A percentile compares a stretch with the other conserved stretches of the same genome.
phyloP scores from a whole-genome alignment of 2,797 vertebrate genomes.

The Sebastes hopkinsi region DNA sequence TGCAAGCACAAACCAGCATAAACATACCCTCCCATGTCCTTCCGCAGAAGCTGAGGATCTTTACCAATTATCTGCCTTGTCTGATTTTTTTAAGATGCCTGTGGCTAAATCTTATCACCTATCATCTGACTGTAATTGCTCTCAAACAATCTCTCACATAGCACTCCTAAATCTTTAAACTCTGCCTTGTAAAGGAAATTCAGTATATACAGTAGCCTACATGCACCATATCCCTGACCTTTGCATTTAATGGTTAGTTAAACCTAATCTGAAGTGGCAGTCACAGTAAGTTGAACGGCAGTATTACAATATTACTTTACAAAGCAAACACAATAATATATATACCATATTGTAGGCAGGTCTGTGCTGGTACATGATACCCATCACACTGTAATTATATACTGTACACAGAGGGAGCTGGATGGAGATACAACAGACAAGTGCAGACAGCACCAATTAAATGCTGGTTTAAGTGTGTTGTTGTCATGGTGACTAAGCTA shows the following conservation, averaged over 20 bases:
- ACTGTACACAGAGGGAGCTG: slow-evolving; percentile 52
- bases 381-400: slow-evolving; percentile 69
- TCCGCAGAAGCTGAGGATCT: not conserved
- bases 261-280: not conserved
- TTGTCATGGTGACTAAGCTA: slow-evolving; percentile 82
- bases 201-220: not conserved
- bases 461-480: slow-evolving; percentile 76
- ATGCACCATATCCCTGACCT: not conserved
- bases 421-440: slow-evolving; percentile 71
- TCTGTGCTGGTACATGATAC: slow-evolving; percentile 45
- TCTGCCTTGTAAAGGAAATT: not conserved
- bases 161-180: not conserved
- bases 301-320: slow-evolving; percentile 26
- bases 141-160: not conserved
- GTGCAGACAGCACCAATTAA: slow-evolving; percentile 75
- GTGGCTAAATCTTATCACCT: not conserved
- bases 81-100: slow-evolving; percentile 7
- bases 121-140: not conserved
- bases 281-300: not conserved
- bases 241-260: not conserved
- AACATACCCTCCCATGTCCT: not conserved
- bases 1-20: not conserved
- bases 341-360: slow-evolving; percentile 36
- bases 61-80: slow-evolving; percentile 4
- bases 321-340: slow-evolving; percentile 31